These are phyloP conservation scores for Bradypodion ventrale DNA, from an alignment of 2,797 vertebrate species.

Conservation along the genomic window DNA sequence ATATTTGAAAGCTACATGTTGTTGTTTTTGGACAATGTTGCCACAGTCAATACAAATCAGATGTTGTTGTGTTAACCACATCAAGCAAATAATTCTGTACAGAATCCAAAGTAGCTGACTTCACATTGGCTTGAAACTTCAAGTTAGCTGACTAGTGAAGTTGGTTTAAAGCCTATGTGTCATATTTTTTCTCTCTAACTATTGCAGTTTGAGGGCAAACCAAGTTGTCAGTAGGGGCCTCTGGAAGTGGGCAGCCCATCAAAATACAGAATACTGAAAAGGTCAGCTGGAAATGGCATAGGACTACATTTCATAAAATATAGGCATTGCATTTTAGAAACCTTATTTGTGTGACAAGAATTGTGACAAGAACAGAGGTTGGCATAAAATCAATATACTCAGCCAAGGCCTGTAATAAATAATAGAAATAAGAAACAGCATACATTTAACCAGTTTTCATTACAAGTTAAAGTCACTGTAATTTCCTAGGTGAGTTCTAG, in stretches of 20 bases:
- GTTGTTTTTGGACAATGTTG: neutral
- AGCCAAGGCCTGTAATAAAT: constrained; percentile 64
- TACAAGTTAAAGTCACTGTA: constrained; percentile 60
- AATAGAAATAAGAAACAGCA: constrained; percentile 69
- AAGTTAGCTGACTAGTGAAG: neutral
- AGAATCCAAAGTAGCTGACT: neutral
- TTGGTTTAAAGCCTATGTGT: constrained; percentile 2
- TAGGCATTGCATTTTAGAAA: constrained; percentile 68
- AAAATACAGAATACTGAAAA: constrained; percentile 69
- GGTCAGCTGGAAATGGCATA: constrained; percentile 66
- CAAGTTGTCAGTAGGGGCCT: constrained; percentile 16
- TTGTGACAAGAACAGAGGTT: constrained; percentile 69
- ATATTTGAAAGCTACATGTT: neutral
- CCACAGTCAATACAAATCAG: neutral
- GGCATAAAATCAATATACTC: constrained; percentile 73
- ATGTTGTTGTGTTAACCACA: neutral
- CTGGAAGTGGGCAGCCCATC: constrained; percentile 43
- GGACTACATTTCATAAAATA: constrained; percentile 63
- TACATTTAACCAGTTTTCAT: constrained; percentile 65
- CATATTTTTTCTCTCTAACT: neutral
- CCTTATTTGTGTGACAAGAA: constrained; percentile 72
- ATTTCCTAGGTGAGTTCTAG: constrained; percentile 60
- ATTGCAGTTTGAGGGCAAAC: constrained; percentile 37
- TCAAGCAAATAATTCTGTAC: neutral
- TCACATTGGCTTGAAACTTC: neutral